Percentiles rank a stretch among this genome's conserved stretches.
Evolutionary conservation across 2,113 vertebrate genomes (phyloP).

Genomic region (Rhynchopsitta pachyrhyncha): DNA sequence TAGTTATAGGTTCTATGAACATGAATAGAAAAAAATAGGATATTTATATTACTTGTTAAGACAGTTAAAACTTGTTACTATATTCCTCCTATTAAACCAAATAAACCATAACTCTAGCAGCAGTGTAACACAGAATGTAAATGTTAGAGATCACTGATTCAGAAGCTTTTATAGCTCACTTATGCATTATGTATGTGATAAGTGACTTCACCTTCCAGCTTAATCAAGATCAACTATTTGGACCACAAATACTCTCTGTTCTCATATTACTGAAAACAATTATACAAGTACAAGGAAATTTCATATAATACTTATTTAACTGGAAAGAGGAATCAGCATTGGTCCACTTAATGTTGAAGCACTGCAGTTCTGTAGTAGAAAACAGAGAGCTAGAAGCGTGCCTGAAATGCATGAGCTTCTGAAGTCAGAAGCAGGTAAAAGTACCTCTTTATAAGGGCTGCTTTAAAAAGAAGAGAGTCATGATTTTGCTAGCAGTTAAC

Average conservation of each 20-base stretch:
- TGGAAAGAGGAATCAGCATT: not conserved
- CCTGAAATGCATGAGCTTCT: not conserved
- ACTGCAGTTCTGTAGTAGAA: not conserved
- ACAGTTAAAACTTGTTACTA: not conserved
- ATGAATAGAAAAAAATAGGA: not conserved
- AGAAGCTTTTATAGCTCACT: not conserved
- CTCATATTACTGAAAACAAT: not conserved
- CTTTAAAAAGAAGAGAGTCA: not conserved
- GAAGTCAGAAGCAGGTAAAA: not conserved
- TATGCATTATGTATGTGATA: not conserved
- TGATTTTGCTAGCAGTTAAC: not conserved
- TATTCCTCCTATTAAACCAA: not conserved
- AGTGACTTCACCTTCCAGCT: not conserved
- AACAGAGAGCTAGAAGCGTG: not conserved
- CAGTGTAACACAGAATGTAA: not conserved
- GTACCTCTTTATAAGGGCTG: not conserved
- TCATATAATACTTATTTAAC: not conserved
- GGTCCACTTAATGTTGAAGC: not conserved
- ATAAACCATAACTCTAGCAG: not conserved
- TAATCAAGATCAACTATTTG: not conserved
- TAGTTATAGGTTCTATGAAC: not conserved
- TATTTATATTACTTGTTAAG: not conserved
- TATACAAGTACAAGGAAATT: not conserved
- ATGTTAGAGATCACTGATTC: not conserved
- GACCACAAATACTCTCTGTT: not conserved